Conservation (phyloP, 1,140 invertebrate species). For the Drosophila sturtevanti region DNA sequence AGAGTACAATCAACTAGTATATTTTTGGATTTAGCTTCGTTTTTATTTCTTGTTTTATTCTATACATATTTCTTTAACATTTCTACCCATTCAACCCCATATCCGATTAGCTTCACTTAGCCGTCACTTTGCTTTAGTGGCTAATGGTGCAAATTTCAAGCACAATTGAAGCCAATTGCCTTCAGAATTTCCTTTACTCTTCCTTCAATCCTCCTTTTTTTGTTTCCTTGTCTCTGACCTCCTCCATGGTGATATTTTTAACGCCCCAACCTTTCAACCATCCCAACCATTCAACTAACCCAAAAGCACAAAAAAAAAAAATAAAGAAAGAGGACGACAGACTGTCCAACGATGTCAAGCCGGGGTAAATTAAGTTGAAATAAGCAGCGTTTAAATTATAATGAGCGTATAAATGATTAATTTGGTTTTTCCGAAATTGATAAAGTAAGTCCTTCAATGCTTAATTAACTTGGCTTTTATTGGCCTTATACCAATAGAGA, state of each 20-base stretch:
- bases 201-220: background rate
- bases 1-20: too few species aligned
- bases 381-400: constrained; percentile 23
- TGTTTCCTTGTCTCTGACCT: background rate
- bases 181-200: background rate
- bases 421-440: constrained; percentile 24
- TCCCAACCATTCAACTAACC: background rate
- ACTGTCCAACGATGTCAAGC: constrained; percentile 1
- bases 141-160: constrained; percentile 26
- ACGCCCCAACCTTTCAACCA: background rate
- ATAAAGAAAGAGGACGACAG: background rate
- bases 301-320: background rate
- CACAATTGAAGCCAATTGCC: constrained; percentile 25
- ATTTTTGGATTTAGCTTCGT: background rate
- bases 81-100: constrained; percentile 1
- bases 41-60: background rate
- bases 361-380: constrained; percentile 22
- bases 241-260: constrained; percentile 1
- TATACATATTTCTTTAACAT: background rate
- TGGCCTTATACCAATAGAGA: background rate
- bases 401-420: constrained; percentile 30
- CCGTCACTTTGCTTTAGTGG: background rate
- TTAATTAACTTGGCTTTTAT: constrained; percentile 9
- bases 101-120: constrained; percentile 10
- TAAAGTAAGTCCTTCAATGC: constrained; percentile 16